These are phyloP conservation scores for Magallana ariakensis DNA, from an alignment of 1,140 invertebrate species.

Conservation along the genomic window DNA sequence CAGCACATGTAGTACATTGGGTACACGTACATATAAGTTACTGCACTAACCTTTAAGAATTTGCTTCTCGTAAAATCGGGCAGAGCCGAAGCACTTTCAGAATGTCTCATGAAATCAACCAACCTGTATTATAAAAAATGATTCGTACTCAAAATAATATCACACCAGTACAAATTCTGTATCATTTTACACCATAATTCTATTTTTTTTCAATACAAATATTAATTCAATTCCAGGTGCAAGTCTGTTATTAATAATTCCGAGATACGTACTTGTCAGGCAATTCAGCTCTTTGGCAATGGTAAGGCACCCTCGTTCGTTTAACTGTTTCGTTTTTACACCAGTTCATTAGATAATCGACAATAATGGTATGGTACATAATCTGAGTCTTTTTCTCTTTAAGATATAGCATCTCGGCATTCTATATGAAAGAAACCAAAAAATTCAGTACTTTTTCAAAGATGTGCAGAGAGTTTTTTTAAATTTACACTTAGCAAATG, in stretches of 20 bases:
- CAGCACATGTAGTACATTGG: too few species aligned
- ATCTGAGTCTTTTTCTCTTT: neutral
- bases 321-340: neutral
- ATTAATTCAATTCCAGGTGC: too few species aligned
- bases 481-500: too few species aligned
- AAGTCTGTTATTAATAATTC: too few species aligned
- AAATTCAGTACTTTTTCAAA: too few species aligned
- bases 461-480: too few species aligned
- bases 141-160: too few species aligned
- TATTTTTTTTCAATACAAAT: too few species aligned
- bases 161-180: too few species aligned
- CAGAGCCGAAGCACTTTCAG: neutral
- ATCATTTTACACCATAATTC: too few species aligned
- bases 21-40: too few species aligned
- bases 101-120: constrained; percentile 11
- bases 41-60: neutral
- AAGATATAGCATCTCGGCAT: neutral
- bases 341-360: constrained; percentile 1
- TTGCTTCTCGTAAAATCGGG: neutral
- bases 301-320: neutral
- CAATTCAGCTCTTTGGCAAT: constrained; percentile 1
- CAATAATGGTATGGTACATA: neutral
- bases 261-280: neutral
- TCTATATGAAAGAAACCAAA: neutral
- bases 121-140: neutral